A percentile compares a stretch with the other conserved stretches of the same genome.
These are phyloP conservation scores for Aphidius colemani DNA, from an alignment of 2,888 invertebrate genomes.

Conservation along the genomic window DNA sequence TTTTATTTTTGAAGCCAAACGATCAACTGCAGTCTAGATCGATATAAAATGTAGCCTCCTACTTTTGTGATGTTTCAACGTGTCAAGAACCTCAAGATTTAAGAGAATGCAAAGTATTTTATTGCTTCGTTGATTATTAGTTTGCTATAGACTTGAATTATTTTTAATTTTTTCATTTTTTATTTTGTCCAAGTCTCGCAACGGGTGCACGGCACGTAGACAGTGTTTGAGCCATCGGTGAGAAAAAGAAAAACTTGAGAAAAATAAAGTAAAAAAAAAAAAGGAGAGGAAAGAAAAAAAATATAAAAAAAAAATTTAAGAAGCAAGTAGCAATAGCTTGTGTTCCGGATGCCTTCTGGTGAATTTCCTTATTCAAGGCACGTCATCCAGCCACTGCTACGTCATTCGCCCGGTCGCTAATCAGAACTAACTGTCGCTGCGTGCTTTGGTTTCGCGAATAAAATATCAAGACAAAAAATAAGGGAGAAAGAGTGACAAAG, in stretches of 20 bases:
- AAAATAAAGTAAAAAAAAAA: conserved; percentile 17
- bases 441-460: conserved; percentile 52
- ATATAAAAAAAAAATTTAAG: conserved; percentile 10
- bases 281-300: conserved; percentile 23
- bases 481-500: conserved; percentile 26
- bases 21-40: neutral
- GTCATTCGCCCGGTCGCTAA: conserved; percentile 59
- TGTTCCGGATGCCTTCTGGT: conserved; percentile 5
- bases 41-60: conserved; percentile 3
- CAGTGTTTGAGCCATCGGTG: conserved; percentile 10
- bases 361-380: conserved; percentile 52
- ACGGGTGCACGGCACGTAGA: conserved; percentile 24
- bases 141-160: neutral
- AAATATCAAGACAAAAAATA: conserved; percentile 22
- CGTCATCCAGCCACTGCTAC: conserved; percentile 58
- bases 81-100: conserved; percentile 8
- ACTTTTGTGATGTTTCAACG: too few species aligned
- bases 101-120: conserved; percentile 18
- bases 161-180: too few species aligned
- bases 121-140: conserved; percentile 22
- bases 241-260: conserved; percentile 3
- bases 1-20: too few species aligned
- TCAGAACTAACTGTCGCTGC: conserved; percentile 60
- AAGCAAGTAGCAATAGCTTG: neutral
- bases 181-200: conserved; percentile 8